Evolutionary conservation across 1,140 invertebrate genomes (phyloP), one percentile per base, ranked within the genome.

Genomic region (Holcopasites calliopsidis): DNA sequence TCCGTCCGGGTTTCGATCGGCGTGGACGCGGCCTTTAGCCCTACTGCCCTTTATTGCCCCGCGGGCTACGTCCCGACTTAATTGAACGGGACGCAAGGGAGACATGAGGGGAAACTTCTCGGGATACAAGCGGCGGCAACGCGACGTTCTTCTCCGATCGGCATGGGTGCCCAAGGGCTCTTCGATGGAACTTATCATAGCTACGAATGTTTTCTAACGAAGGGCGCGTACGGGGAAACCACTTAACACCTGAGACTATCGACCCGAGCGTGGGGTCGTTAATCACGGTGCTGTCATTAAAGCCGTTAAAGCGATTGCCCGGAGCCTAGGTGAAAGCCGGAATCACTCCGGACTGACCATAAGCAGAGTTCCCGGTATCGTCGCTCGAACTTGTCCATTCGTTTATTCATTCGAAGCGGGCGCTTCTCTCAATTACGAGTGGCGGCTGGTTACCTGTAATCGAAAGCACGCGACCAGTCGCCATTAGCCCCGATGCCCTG

Each of bases 381-480:
- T 50, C 42, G 42, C 50, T 40, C 52, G 31, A 42, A 23, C 35
- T 7, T 50, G 64, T 42, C 18, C 42, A 23, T 68, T 75, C 60
- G 73, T 75, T 75, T 68, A 68, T 69, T 75, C 60, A 68, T 69
- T 75, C 52, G 33, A 40, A 40, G 47, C 50, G 21, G 18, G 33
- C 60, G 54, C n/a, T 49, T 54, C 35, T 71, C 55, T 61, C 66
- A 44, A 71, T 71, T 73, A 58, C 58, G 57, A 16, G 21, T 18
- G 5, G 38, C 40, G 21, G 38, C 55, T 57, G n/a, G n/a, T 28
- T 35, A 64, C 58, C 57, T 47, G 57, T 62, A 64, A 77, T 72
- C 69, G 57, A 47, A 64, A 72, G 69, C 75, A 72, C 58, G 58
- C 75, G 75, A 77, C 33, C 18, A n/a, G 42, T 13, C 50, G 50